Conservation (phyloP, 2,113 vertebrate species). For the Micromys minutus region DNA sequence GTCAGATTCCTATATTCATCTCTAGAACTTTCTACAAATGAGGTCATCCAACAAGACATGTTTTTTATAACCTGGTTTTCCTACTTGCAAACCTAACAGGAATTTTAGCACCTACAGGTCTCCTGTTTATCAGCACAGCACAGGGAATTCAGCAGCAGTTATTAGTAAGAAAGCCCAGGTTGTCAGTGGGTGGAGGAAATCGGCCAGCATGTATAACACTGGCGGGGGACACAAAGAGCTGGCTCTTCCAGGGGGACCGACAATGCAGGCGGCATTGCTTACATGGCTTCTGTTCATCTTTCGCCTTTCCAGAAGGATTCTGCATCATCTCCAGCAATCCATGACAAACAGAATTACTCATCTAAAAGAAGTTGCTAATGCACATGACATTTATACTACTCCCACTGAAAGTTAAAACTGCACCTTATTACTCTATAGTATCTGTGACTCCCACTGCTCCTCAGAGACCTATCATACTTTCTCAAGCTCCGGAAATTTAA, state of each 20-base stretch:
- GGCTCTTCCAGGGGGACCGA: too few relatives aligned
- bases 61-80: neutral
- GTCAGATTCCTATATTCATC: neutral
- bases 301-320: neutral
- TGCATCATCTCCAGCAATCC: conserved; percentile 4
- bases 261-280: neutral
- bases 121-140: neutral
- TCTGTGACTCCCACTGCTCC: conserved; percentile 32
- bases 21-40: neutral
- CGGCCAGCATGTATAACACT: accelerated
- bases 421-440: conserved; percentile 24
- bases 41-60: neutral
- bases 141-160: neutral
- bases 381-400: conserved; percentile 62
- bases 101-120: neutral
- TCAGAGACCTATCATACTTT: neutral
- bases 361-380: conserved; percentile 28
- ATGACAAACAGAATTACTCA: conserved; percentile 66
- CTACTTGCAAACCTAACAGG: neutral
- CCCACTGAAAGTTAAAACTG: conserved; percentile 68
- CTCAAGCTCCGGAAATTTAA: conserved; percentile 42
- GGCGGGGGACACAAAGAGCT: neutral
- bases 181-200: neutral
- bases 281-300: neutral
- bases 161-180: neutral